Base-by-base conservation (phyloP, 2,888 invertebrate species). In the Caenorhabditis becei region DNA sequence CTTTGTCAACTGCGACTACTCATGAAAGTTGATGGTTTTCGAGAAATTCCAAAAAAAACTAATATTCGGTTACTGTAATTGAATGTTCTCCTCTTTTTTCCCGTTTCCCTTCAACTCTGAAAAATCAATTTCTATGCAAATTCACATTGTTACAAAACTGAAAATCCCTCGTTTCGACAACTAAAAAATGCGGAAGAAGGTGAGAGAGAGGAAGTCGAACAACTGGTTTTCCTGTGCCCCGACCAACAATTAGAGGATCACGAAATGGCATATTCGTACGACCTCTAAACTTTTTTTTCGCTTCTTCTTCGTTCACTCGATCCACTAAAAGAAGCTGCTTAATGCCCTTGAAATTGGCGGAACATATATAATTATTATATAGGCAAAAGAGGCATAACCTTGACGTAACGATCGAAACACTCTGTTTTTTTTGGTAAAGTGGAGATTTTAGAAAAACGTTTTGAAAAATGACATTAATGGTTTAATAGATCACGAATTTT, bases 241-340 rank as follows among this genome's bases (percentile, higher is more conserved):
- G n/a, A n/a, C n/a, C n/a, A n/a, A 72, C 72, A 72, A 72, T 72
- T 72, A 72, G 65, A 71, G 44, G 41, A 41, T 41, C 41, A 41
- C 41, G 41, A 56, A 61, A 72, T 72, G 63, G 63, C 32, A n/a
- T 18, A 37, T 24, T 23, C 35, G 35, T 35, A 65, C 72, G 78
- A 72, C 71, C 72, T 79, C 78, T 79, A 77, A 77, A 77, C 77
- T 77, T 70, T 70, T 72, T 77, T 63, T 35, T 23, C 47, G 14
- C 28, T 54, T 37, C 37, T 56, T 69, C 28, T 62, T 26, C 53
- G 37, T 7, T 20, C 23, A 54, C 32, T 32, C 32, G 10, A 32
- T 47, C 44, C 61, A 44, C 61, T 35, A 67, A 35, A 62, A 47
- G 47, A 67, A 56, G 77, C 70, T 65, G 77, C 77, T 70, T 74